Conservation (phyloP, 2,888 invertebrate genomes). For the Lasioglossum vierecki region DNA sequence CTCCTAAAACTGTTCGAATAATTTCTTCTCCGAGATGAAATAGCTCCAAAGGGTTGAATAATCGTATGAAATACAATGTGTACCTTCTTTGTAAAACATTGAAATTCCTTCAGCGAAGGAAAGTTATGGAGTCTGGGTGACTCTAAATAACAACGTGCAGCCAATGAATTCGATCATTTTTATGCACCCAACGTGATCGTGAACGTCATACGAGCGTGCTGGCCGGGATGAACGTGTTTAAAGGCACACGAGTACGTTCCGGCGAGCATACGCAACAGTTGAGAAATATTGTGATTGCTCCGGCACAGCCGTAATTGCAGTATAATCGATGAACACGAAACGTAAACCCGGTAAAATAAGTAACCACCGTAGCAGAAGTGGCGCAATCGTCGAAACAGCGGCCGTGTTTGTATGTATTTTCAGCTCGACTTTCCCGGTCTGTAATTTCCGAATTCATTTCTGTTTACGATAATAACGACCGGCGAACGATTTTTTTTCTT, state of each 20-base stretch:
- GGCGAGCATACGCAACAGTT: background rate
- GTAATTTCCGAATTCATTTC: conserved; percentile 20
- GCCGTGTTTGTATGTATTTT: background rate
- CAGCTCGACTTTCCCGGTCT: background rate
- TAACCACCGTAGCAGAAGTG: background rate
- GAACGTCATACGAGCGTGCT: background rate
- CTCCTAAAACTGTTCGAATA: no score
- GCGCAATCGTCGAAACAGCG: background rate
- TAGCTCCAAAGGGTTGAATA: no score
- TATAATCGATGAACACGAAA: background rate
- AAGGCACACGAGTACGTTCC: background rate
- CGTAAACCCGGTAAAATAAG: background rate
- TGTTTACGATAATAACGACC: conserved; percentile 4
- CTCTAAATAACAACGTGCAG: background rate
- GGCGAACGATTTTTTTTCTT: background rate
- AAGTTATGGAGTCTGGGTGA: no score
- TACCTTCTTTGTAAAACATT: background rate
- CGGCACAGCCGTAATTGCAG: background rate
- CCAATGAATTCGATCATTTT: background rate
- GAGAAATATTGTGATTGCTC: background rate
- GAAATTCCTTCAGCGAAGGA: background rate
- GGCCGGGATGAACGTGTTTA: background rate
- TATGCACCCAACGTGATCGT: background rate
- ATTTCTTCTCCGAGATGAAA: no score
- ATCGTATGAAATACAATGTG: no score